Evolutionary conservation across 2,797 vertebrate genomes (phyloP), one percentile per base, ranked within the genome.

Genomic region (Allobates femoralis): DNA sequence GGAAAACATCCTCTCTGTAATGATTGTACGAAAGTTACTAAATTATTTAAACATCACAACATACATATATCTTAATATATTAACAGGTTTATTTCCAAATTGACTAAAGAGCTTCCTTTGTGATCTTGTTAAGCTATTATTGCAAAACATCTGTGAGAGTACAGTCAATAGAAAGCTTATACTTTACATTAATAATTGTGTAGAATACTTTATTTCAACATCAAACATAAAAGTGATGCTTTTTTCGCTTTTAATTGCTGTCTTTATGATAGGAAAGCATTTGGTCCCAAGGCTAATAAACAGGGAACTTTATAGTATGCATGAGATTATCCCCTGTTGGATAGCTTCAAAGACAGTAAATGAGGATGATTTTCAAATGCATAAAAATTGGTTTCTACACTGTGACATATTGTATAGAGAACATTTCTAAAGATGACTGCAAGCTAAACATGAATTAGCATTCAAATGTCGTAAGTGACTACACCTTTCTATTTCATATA

Each of bases 331-430:
- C 92, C 90, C 87, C 91, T 84, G 58, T 71, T 76, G 90, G 71
- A 50, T 91, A 73, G 85, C 90, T 91, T 93, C 90, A 92, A 92
- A 92, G 91, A 30, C 79, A 88, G 1, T 90, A 90, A 91, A 90
- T 1, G n/a, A 91, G 82, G 77, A 85, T 86, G 83, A 90, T 92
- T 90, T 91, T 90, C 75, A 89, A 89, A 64, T 0, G 0, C 88
- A 62, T 90, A 87, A 90, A 89, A 92, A 92, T 89, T 89, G 77
- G 79, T 90, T 90, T 89, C 79, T 88, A 88, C 51, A 89, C 16
- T 87, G 60, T 85, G 87, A 84, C 88, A 83, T n/a, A 32, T 90
- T 92, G 87, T 89, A 92, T 91, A 88, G 90, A 89, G 91, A 92
- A 91, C 64, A 88, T 12, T 89, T 91, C 83, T 89, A 88, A 89